Evolutionary conservation across 2,113 vertebrate species (phyloP).

Genomic region (Bettongia penicillata): DNA sequence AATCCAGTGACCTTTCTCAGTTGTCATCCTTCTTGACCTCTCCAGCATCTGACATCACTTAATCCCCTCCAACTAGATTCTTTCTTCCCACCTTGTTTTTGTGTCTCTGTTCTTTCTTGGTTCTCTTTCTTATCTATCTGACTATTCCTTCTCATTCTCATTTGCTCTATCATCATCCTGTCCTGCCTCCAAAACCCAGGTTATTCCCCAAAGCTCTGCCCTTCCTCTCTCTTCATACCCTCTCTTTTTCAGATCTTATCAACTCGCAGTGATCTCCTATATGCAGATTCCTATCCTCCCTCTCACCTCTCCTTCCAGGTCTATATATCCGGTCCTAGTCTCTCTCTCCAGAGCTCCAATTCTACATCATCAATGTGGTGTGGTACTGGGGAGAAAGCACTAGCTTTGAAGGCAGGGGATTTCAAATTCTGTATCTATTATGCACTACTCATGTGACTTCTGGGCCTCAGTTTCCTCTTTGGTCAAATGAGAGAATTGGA

Average conservation of each 20-base stretch:
- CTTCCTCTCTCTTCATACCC: not conserved
- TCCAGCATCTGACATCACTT: no score
- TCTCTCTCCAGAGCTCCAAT: not conserved
- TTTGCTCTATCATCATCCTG: not conserved
- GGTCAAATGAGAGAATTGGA: not conserved
- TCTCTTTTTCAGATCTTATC: not conserved
- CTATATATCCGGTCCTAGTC: not conserved
- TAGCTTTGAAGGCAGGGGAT: not conserved
- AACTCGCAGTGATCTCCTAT: not conserved
- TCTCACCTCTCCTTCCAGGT: not conserved
- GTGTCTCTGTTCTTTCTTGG: no score
- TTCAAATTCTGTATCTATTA: not conserved
- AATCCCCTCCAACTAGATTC: no score
- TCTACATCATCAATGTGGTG: not conserved
- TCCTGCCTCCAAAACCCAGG: not conserved
- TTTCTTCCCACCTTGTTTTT: no score
- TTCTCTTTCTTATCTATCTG: not conserved
- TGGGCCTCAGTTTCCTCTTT: not conserved
- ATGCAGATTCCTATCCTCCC: not conserved
- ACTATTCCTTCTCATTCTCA: not conserved
- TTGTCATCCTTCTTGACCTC: no score
- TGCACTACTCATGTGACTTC: not conserved
- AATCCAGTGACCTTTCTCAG: no score
- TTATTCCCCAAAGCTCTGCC: not conserved
- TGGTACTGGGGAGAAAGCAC: not conserved